phyloP scores from a whole-genome alignment of 2,113 vertebrate species.

The Brachyhypopomus occidentalis region DNA sequence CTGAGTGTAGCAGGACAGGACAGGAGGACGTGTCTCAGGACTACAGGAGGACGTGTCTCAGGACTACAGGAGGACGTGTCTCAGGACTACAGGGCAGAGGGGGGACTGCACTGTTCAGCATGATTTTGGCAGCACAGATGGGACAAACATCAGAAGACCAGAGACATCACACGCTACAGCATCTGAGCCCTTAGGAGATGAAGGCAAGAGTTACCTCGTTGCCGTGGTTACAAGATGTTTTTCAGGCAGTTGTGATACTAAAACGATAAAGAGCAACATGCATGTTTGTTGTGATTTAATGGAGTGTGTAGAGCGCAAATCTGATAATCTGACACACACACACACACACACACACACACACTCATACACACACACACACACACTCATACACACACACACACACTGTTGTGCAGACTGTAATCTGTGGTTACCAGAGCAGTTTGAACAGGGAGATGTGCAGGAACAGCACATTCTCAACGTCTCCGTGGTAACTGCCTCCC shows the following conservation, averaged over 20 bases:
- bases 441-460: no score
- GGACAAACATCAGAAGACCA: neutral
- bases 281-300: conserved; percentile 32
- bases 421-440: no score
- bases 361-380: conserved; percentile 12
- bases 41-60: no score
- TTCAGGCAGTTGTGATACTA: conserved; percentile 4
- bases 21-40: no score
- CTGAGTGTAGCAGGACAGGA: no score
- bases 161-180: neutral
- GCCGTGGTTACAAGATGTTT: conserved; percentile 27
- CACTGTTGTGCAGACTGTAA: conserved; percentile 70
- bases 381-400: neutral
- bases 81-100: no score
- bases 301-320: conserved; percentile 11
- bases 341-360: neutral
- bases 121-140: neutral
- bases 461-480: conserved; percentile 77
- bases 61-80: no score
- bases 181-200: neutral
- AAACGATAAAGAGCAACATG: conserved; percentile 1
- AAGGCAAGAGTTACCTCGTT: conserved; percentile 31
- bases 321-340: conserved; percentile 36
- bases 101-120: neutral
- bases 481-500: conserved; percentile 76